Base-by-base conservation (phyloP, 2,113 vertebrate species). In the Lepus europaeus region DNA sequence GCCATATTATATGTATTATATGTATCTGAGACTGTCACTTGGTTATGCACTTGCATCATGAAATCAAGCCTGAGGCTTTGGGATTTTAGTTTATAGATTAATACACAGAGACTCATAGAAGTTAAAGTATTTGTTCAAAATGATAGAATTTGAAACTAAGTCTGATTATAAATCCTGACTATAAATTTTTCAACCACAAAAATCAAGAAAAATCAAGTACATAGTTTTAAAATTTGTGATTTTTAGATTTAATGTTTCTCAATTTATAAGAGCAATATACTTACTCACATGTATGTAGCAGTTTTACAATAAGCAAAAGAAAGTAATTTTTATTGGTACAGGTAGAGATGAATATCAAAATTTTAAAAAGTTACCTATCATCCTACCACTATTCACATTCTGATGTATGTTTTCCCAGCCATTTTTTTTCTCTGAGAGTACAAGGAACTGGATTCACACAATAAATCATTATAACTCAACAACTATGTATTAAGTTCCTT, bases 281-380 rank as follows among this genome's bases (percentile, higher is more conserved):
- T 51, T 63, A 29, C 22, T 64, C 2, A 89, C 51, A 17, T 53
- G 31, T 45, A 59, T 68, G 36, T 2, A 63, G 1, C 0, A 49
- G 82, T 87, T 94, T 90, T 64, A 33, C 66, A 76, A 39, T 56
- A 89, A 68, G 31, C 39, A 69, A 74, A 87, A 39, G 5, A 87
- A 63, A 92, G 73, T 14, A 6, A 17, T 4, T 29, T 3, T 81
- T 90, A 9, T 88, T 93, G 63, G 93, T 90, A 92, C 4, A 86
- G 20, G 84, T 68, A 7, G 2, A 74, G 7, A 74, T 36, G 84
- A 92, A 77, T 20, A 92, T 36, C 39, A 70, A 76, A 6, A 73
- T 61, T 9, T 23, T 68, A 74, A 73, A 72, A 88, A 83, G 25
- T 9, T 29, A 64, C 36, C 13, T 53, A 63, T 59, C 25, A 56